phyloP scores from a whole-genome alignment of 2,113 vertebrate species.

The Petaurus breviceps region DNA sequence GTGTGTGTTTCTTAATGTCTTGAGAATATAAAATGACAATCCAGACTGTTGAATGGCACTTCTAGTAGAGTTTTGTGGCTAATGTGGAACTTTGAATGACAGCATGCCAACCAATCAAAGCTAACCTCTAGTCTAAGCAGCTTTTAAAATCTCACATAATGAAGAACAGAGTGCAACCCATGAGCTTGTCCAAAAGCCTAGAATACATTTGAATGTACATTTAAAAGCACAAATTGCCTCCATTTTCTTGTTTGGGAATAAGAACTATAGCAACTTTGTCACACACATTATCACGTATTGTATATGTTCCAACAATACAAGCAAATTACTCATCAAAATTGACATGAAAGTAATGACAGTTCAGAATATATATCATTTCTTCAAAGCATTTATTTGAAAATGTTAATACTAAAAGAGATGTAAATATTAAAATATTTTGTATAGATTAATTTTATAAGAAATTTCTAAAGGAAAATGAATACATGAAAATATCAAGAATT shows the following conservation, averaged over 20 bases:
- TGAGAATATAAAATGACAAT: conserved; percentile 71
- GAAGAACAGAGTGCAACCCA: conserved; percentile 49
- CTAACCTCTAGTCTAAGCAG: conserved; percentile 2
- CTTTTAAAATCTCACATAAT: conserved; percentile 50
- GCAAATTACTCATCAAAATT: neutral
- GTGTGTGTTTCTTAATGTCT: conserved; percentile 62
- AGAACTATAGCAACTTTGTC: neutral
- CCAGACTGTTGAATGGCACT: conserved; percentile 68
- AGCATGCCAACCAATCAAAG: conserved; percentile 62
- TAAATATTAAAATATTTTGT: neutral
- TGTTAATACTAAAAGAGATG: neutral
- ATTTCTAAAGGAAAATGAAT: neutral
- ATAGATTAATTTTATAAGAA: neutral
- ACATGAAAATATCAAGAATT: neutral
- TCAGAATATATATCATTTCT: neutral
- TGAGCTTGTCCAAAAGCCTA: conserved; percentile 9
- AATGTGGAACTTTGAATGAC: conserved; percentile 52
- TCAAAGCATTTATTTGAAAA: neutral
- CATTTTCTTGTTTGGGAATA: neutral
- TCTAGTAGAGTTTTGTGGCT: conserved; percentile 65
- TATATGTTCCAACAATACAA: conserved; percentile 30
- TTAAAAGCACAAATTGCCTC: conserved; percentile 27
- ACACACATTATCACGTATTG: neutral
- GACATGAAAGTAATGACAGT: conserved; percentile 32
- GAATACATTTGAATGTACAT: neutral